Evolutionary conservation across 2,888 invertebrate genomes (phyloP).

Genomic region (Liopterus haemorrhoidalis): DNA sequence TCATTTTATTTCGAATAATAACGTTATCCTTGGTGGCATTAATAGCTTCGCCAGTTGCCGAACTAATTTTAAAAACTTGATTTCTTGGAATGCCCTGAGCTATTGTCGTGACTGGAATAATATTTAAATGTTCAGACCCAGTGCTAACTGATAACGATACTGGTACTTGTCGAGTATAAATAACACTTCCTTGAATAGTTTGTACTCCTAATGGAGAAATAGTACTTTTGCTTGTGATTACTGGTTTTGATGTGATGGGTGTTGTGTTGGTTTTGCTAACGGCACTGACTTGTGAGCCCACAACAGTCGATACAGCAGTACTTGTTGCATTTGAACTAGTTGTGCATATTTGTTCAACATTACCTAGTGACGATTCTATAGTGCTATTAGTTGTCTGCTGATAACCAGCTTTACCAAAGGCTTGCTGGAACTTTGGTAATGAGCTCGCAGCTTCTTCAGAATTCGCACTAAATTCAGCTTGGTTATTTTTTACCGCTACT

Average conservation of each 20-base stretch:
- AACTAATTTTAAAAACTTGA: constrained; percentile 45
- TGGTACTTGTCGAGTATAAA: constrained; percentile 67
- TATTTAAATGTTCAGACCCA: constrained; percentile 55
- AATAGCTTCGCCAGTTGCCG: constrained; percentile 44
- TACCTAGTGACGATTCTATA: neutral
- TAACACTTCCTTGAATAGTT: constrained; percentile 62
- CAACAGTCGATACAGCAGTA: constrained; percentile 25
- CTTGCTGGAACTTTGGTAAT: constrained; percentile 72
- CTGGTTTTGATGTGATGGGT: too few relatives aligned
- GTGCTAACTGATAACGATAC: constrained; percentile 51
- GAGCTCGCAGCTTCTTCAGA: constrained; percentile 49
- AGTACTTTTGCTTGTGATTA: constrained; percentile 51
- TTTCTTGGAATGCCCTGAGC: constrained; percentile 35
- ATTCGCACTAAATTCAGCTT: constrained; percentile 36
- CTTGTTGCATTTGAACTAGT: constrained; percentile 9
- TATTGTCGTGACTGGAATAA: constrained; percentile 46
- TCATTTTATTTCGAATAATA: constrained; percentile 48
- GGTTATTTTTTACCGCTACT: constrained; percentile 25
- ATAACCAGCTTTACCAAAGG: constrained; percentile 68
- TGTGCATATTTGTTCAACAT: neutral
- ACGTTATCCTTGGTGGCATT: constrained; percentile 46
- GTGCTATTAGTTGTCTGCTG: constrained; percentile 39
- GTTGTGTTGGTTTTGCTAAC: constrained; percentile 39
- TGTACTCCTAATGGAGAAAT: constrained; percentile 51
- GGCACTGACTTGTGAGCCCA: constrained; percentile 30